A percentile compares a stretch with the other conserved stretches of the same genome.
Conservation (phyloP, 1,140 invertebrate genomes). For the Cepaea nemoralis region DNA sequence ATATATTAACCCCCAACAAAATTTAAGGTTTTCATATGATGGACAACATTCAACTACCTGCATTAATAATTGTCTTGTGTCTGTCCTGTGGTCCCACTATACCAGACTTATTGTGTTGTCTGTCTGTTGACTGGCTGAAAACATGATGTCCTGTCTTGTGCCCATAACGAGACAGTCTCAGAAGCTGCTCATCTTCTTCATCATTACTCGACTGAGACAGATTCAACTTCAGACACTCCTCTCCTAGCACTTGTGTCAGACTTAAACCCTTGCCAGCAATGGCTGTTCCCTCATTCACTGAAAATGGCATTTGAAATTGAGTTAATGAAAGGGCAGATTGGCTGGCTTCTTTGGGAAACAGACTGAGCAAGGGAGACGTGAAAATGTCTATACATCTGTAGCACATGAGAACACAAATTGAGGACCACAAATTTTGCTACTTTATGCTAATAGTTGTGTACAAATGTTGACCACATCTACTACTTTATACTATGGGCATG, state of each 20-base stretch:
- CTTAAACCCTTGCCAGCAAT: slow-evolving; percentile 50
- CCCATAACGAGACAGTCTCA: slow-evolving; percentile 16
- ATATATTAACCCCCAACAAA: too few relatives aligned
- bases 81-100: background rate
- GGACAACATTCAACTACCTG: slow-evolving; percentile 1
- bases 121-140: background rate
- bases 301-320: background rate
- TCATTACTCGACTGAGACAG: slow-evolving; percentile 48
- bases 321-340: too few relatives aligned
- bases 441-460: too few relatives aligned
- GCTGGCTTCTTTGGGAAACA: too few relatives aligned
- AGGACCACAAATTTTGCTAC: too few relatives aligned
- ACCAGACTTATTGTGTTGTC: slow-evolving; percentile 14
- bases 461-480: too few relatives aligned
- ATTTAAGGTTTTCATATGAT: too few relatives aligned
- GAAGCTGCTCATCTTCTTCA: slow-evolving; percentile 34
- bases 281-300: slow-evolving; percentile 43
- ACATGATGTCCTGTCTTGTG: background rate
- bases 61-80: background rate
- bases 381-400: too few relatives aligned
- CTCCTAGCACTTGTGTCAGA: slow-evolving; percentile 48
- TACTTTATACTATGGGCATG: too few relatives aligned
- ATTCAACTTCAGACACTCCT: slow-evolving; percentile 50
- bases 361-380: too few relatives aligned
- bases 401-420: too few relatives aligned